Base-by-base conservation (phyloP, 2,797 vertebrate species). In the Lutra lutra region DNA sequence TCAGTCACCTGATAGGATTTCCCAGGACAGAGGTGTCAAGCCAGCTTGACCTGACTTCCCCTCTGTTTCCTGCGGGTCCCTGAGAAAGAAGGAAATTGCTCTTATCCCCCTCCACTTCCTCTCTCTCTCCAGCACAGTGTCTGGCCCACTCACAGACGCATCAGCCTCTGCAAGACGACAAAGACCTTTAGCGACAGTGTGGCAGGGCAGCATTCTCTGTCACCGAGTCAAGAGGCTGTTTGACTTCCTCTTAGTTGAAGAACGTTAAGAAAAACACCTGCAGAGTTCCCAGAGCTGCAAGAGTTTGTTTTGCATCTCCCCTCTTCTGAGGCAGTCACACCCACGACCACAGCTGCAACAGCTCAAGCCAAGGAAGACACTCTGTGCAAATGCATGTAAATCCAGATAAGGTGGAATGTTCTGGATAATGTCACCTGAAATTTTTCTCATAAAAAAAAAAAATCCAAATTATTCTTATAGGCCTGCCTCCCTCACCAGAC, bases 1-100 rank as follows among this genome's bases (percentile, higher is more conserved):
- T 98, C 93, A 98, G 94, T 97, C 96, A 98, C 72, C 96, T 93
- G 90, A 97, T 98, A 96, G 96, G 96, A 97, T 96, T 97, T 96
- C 98, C 98, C 98, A 97, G 94, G 96, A 88, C 86, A 98, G 96
- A 98, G 89, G 92, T 96, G 94, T 58, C 58, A 97, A 95, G 94
- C 80, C 95, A 78, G 79, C 92, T 95, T 80, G 88, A 87, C 97
- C 97, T 96, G 97, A 98, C 98, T 98, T 98, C 95, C 97, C 98
- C 87, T 98, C 82, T 96, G 77, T 94, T 98, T 98, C 89, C 91
- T 96, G 96, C 95, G 87, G 95, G 94, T 87, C 77, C 95, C 94
- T 10, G 89, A 98, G 79, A 97, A 95, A 90, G 79, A 96, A 98
- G 91, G 97, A 98, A 98, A 29, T 68, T 0, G 1, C 80, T 83